A percentile compares a stretch with the other conserved stretches of the same genome.
phyloP scores from a whole-genome alignment of 1,140 invertebrate genomes.

The Papilio xuthus region DNA sequence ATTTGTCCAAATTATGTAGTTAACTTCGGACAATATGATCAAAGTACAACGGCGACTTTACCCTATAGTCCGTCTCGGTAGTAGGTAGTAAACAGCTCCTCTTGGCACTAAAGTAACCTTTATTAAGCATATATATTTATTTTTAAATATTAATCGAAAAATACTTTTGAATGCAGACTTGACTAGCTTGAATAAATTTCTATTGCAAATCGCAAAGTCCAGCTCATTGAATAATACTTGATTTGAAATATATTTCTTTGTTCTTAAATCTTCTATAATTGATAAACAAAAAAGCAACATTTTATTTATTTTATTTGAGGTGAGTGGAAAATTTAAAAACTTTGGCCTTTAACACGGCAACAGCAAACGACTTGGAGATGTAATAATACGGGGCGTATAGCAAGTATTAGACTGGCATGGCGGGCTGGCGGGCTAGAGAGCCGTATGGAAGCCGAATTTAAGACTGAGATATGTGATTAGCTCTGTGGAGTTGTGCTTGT shows the following conservation, averaged over 20 bases:
- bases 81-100: no score
- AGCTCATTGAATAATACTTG: background rate
- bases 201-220: background rate
- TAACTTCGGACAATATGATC: background rate
- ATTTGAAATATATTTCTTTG: background rate
- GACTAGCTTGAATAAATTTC: no score
- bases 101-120: no score
- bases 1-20: background rate
- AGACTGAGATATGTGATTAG: constrained; percentile 61
- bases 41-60: no score
- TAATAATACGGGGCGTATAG: constrained; percentile 23
- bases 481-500: constrained; percentile 58
- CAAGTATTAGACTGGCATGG: background rate
- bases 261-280: background rate
- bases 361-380: constrained; percentile 22
- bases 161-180: background rate
- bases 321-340: constrained; percentile 28
- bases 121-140: no score
- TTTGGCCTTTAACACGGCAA: constrained; percentile 15
- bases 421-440: constrained; percentile 13
- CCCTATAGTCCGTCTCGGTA: no score
- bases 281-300: background rate
- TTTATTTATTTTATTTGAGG: constrained; percentile 11
- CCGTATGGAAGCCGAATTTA: constrained; percentile 46
- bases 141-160: no score